Evolutionary conservation across 2,797 vertebrate species (phyloP).

Genomic region (Phyllotis vaccarum): DNA sequence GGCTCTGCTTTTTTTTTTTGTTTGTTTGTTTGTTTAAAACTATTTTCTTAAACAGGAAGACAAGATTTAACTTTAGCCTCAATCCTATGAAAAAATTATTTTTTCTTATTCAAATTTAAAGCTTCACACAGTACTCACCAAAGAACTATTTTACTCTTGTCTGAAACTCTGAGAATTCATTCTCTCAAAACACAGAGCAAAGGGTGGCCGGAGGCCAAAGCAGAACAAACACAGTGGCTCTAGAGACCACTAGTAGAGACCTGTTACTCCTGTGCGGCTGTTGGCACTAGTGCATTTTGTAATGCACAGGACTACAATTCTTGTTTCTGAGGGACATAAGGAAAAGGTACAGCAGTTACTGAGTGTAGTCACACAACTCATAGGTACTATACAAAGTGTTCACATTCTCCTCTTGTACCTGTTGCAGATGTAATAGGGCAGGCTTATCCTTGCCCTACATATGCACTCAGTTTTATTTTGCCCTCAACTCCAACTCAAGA

Average conservation of each 20-base stretch:
- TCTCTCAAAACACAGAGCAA: background rate
- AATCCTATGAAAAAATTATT: background rate
- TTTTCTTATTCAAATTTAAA: background rate
- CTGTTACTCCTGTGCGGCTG: background rate
- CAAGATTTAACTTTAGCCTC: slow-evolving; percentile 44
- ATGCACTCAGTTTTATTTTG: slow-evolving; percentile 38
- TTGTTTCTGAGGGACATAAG: slow-evolving; percentile 8
- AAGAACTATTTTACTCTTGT: slow-evolving; percentile 3
- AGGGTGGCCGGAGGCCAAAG: background rate
- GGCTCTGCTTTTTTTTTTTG: background rate
- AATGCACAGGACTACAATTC: background rate
- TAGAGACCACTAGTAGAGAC: background rate
- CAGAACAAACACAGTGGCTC: background rate
- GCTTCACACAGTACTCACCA: background rate
- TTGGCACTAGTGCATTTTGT: background rate
- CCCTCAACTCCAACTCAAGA: background rate
- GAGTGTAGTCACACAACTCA: background rate
- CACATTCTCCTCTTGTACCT: background rate
- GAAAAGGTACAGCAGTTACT: background rate
- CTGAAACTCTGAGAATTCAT: slow-evolving; percentile 46
- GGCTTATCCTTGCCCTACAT: background rate
- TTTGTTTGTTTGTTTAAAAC: background rate
- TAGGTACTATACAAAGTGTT: background rate
- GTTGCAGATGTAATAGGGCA: background rate
- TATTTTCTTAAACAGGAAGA: background rate